These are phyloP conservation scores for Bactericera cockerelli DNA, from an alignment of 1,140 invertebrate genomes.

Conservation along the genomic window DNA sequence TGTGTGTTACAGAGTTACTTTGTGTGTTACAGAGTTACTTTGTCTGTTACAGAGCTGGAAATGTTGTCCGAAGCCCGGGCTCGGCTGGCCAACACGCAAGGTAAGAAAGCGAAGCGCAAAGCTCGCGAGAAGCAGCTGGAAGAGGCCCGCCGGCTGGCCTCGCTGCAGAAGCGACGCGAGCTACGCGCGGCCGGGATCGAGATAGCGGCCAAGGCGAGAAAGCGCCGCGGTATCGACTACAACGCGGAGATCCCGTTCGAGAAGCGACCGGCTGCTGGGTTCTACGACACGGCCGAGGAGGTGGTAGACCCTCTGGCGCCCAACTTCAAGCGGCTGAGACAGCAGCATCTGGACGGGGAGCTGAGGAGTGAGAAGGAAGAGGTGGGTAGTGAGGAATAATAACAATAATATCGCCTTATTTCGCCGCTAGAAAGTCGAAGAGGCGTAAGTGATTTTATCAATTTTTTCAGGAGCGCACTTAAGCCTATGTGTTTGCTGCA, in stretches of 20 bases:
- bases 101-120: slow-evolving; percentile 98
- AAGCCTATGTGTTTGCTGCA: too few species aligned
- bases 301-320: slow-evolving; percentile 70
- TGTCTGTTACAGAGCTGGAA: slow-evolving; percentile 80
- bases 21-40: too few species aligned
- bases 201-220: slow-evolving; percentile 49
- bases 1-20: too few species aligned
- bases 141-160: slow-evolving; percentile 88
- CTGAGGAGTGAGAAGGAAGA: slow-evolving; percentile 78
- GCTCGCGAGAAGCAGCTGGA: slow-evolving; percentile 97
- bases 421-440: too few species aligned
- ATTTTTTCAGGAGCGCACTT: too few species aligned
- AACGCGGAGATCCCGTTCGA: slow-evolving; percentile 97
- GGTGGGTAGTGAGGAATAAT: slow-evolving; percentile 27
- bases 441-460: too few species aligned
- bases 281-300: slow-evolving; percentile 87
- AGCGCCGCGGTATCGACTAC: slow-evolving; percentile 86
- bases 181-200: slow-evolving; percentile 94
- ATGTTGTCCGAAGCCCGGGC: slow-evolving; percentile 98
- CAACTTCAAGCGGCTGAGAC: slow-evolving; percentile 74
- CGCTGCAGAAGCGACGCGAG: slow-evolving; percentile 91
- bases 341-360: slow-evolving; percentile 88
- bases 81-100: slow-evolving; percentile 95
- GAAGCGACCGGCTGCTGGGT: slow-evolving; percentile 76
- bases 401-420: too few species aligned